Conservation (phyloP, 2,888 invertebrate genomes). For the Pterostichus madidus region DNA sequence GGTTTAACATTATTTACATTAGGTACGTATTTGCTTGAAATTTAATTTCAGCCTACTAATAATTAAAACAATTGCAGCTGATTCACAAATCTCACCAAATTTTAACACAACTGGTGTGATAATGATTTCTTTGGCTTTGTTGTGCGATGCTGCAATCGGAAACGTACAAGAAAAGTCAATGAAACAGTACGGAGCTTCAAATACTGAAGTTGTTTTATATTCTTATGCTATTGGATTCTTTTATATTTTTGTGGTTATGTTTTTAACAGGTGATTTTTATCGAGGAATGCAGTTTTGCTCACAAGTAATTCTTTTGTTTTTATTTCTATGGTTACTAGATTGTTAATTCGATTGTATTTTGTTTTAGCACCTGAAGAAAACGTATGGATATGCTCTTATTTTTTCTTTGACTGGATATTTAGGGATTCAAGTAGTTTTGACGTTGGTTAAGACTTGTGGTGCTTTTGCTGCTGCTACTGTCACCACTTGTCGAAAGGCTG, state of each 20-base stretch:
- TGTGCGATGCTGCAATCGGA: slow-evolving; percentile 97
- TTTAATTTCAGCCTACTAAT: slow-evolving; percentile 18
- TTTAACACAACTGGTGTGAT: slow-evolving; percentile 85
- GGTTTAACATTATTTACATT: slow-evolving; percentile 95
- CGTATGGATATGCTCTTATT: slow-evolving; percentile 91
- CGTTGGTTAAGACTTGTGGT: slow-evolving; percentile 92
- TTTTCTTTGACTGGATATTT: slow-evolving; percentile 95
- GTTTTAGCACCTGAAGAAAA: slow-evolving; percentile 84
- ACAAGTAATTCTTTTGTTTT: slow-evolving; percentile 79
- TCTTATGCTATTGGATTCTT: slow-evolving; percentile 94
- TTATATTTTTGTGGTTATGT: slow-evolving; percentile 88
- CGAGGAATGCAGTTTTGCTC: slow-evolving; percentile 88
- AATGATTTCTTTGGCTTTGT: slow-evolving; percentile 90
- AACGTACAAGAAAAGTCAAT: slow-evolving; percentile 98
- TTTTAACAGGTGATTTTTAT: slow-evolving; percentile 85
- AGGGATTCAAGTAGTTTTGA: slow-evolving; percentile 95
- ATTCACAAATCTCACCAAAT: slow-evolving; percentile 87
- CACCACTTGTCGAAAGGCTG: slow-evolving; percentile 93
- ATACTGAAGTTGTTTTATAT: slow-evolving; percentile 95
- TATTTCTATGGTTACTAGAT: slow-evolving; percentile 52
- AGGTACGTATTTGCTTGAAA: slow-evolving; percentile 79
- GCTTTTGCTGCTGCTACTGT: slow-evolving; percentile 97
- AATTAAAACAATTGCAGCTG: slow-evolving; percentile 79
- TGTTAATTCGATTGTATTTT: slow-evolving; percentile 68
- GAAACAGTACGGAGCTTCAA: slow-evolving; percentile 89